Evolutionary conservation across 2,888 invertebrate species (phyloP), one percentile per base, ranked within the genome.

Genomic region (Hypomecis atomaria): DNA sequence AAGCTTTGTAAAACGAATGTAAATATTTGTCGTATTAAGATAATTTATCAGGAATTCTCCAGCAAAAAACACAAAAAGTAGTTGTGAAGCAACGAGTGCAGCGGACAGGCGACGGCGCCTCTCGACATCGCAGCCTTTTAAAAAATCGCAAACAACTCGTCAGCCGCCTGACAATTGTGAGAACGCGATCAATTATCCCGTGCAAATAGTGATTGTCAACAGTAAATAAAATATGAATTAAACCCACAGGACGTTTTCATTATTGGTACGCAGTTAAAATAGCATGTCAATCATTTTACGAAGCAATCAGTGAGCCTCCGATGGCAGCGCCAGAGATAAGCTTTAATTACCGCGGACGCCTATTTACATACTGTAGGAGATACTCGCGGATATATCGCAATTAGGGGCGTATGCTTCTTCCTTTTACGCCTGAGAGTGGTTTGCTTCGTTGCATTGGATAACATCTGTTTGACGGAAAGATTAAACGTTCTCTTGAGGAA

Each of bases 101-200:
- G 66, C 77, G 77, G 77, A 75, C 77, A 76, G 73, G 74, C 74
- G 71, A 73, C 82, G 84, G 85, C 84, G 87, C 85, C 85, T 82
- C 73, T 70, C 76, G 72, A 79, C 82, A 74, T 73, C 72, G 75
- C 79, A 70, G 74, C 76, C 76, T 83, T 84, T 83, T 85, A 88
- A 90, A 87, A 91, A 91, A 86, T 88, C 76, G 83, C 87, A 78
- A 84, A 81, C 87, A 77, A 82, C 88, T 89, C 88, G 82, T 90
- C 90, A 86, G 78, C 75, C 70, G 69, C 63, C 84, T 89, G 92
- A 92, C 90, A 89, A 90, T 92, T 91, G 92, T 92, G 92, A 90
- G 92, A 92, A 92, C 90, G 78, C 86, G 88, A 88, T 92, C 91
- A 92, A 92, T 92, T 92, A 92, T 90, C 86, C 81, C 82, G 85